These are phyloP conservation scores for Helicorthomorpha holstii DNA, from an alignment of 1,140 invertebrate genomes.

Conservation along the genomic window DNA sequence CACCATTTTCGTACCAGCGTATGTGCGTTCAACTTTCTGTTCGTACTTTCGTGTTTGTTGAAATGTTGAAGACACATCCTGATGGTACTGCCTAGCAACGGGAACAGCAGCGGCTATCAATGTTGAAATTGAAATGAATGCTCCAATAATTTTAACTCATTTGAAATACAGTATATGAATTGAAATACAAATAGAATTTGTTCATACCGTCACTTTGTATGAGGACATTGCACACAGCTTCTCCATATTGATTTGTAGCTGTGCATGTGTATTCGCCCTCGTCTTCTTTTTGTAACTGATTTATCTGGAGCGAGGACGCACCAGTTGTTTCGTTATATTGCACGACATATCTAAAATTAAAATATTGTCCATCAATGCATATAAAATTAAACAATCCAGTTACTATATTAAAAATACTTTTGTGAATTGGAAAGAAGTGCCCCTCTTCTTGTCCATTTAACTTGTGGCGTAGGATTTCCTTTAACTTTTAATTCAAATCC, in stretches of 20 bases:
- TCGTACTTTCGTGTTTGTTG: not conserved
- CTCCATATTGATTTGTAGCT: constrained; percentile 79
- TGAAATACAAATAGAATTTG: not conserved
- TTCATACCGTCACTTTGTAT: constrained; percentile 68
- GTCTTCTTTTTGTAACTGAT: constrained; percentile 78
- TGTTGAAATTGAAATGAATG: constrained; percentile 11
- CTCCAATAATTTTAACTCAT: not conserved
- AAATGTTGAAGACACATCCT: not conserved
- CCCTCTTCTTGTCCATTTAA: constrained; percentile 85
- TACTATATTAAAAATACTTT: constrained; percentile 7
- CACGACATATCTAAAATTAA: constrained; percentile 56
- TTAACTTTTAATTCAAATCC: constrained; percentile 77
- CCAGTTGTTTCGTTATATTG: constrained; percentile 72
- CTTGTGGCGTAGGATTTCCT: constrained; percentile 81
- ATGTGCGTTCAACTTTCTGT: not conserved
- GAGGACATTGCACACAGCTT: constrained; percentile 84
- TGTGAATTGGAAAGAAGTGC: constrained; percentile 41
- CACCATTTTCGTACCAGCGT: not conserved
- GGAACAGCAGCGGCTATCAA: not conserved
- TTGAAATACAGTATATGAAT: too few species aligned
- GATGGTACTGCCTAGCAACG: not conserved
- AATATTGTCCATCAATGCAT: too few species aligned
- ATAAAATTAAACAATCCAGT: too few species aligned
- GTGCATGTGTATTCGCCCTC: constrained; percentile 83
- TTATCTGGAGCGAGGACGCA: constrained; percentile 69